Percentiles rank a stretch among this genome's conserved stretches.
Conservation (phyloP, 37 sponge, comb jelly and placozoan species). For the Haliclona indistincta region DNA sequence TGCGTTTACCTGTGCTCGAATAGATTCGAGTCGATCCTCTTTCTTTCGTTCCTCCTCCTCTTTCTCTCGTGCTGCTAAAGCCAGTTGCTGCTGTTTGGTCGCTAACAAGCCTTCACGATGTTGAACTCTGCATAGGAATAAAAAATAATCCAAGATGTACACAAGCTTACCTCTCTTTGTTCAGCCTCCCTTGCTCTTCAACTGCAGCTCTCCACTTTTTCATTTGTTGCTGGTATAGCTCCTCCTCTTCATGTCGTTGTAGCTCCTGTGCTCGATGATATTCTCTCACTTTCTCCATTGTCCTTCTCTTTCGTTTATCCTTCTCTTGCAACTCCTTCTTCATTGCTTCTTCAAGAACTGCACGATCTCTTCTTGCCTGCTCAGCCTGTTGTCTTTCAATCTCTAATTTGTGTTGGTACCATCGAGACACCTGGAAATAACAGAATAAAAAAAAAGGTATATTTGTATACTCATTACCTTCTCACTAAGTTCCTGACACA, state of each 20-base stretch:
- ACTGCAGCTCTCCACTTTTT: too few relatives aligned
- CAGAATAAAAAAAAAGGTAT: not conserved
- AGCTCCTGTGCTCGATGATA: too few relatives aligned
- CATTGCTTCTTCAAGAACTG: not conserved
- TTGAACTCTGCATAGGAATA: conserved; percentile 11
- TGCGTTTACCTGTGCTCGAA: conserved; percentile 29
- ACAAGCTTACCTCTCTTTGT: not conserved
- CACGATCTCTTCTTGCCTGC: not conserved
- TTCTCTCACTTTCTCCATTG: not conserved
- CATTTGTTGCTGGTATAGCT: not conserved
- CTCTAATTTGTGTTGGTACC: conserved; percentile 34
- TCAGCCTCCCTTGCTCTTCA: too few relatives aligned
- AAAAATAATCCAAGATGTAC: not conserved
- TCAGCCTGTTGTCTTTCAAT: conserved; percentile 5
- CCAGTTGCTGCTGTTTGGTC: conserved; percentile 4
- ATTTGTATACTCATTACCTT: conserved; percentile 34
- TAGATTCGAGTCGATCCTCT: conserved; percentile 34
- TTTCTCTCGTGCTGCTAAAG: not conserved
- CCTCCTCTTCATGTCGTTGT: not conserved
- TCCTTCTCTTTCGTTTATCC: not conserved
- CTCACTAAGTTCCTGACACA: conserved; percentile 25
- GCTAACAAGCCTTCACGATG: conserved; percentile 2
- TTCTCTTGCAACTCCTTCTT: not conserved
- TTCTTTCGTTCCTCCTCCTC: conserved; percentile 16
- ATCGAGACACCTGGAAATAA: conserved; percentile 28